Base-by-base conservation (phyloP, 2,113 vertebrate species). In the Anolis carolinensis region DNA sequence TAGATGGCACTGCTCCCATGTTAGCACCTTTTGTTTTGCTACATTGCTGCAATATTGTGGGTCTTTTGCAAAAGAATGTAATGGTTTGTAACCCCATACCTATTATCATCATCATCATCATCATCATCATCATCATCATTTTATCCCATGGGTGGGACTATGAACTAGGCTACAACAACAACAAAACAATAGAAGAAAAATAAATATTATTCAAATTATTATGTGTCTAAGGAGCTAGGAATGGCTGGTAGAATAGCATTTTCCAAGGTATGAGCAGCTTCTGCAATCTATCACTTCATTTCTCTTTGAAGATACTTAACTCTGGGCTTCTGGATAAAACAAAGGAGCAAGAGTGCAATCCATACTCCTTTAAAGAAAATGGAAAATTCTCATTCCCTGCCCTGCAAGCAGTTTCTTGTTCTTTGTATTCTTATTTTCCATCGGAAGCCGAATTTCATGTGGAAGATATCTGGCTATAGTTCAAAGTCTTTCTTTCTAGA, bases 401-500 rank as follows among this genome's bases (percentile, higher is more conserved):
- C 65, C 72, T 65, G n/a, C n/a, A n/a, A n/a, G n/a, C n/a, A n/a
- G n/a, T n/a, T n/a, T n/a, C n/a, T n/a, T n/a, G 11, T n/a, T 81
- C 44, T 52, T 30, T 36, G 63, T 81, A 11, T 52, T 78, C 62
- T 83, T 83, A 84, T 0, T 34, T 0, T 0, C 34, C 74, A 30
- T 32, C 13, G 18, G 79, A 82, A 87, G 70, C 20, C 90, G 81
- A 90, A 88, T 21, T 52, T 87, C 92, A 87, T 85, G 18, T 20
- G 10, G 86, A 88, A 90, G 39, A 0, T 79, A 86, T 87, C 84
- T 81, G 84, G 86, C 87, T 89, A 79, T 50, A 93, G 88, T 90
- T 94, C 93, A 91, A 94, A 93, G 85, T 87, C 88, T 16, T 82
- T 88, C 85, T 36, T 63, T 89, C n/a, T 87, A 89, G 91, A 92